Evolutionary conservation across 1,140 invertebrate genomes (phyloP), one percentile per base, ranked within the genome.

Genomic region (Drosophila littoralis): DNA sequence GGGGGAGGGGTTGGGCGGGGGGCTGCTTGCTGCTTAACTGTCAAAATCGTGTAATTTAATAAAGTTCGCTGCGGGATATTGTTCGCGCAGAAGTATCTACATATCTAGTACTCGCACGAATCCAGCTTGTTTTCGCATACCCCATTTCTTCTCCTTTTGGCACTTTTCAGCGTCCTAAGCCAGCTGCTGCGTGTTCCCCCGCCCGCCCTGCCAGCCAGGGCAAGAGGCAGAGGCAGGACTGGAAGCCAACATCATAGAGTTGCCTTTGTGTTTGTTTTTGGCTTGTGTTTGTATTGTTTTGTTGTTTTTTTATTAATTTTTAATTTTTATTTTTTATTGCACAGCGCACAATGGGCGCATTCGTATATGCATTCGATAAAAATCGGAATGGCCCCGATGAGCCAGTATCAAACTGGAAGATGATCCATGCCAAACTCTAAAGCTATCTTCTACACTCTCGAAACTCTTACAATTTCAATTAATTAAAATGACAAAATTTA

Each of bases 41-140:
- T 91, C 83, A 91, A 91, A 91, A 91, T 88, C 76, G 81, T 89
- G 90, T 91, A 91, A 91, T 91, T 91, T 91, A 91, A 91, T 91
- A 91, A 91, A 91, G 90, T 91, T 91, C 89, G 77, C 89, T 75
- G 90, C 90, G 84, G 89, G 89, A 91, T 91, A 91, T 90, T 91
- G 79, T 91, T 81, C 72, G 77, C 74, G 65, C 68, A 77, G 83
- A 76, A 67, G 65, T 64, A 77, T 65, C 76, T 77, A 57, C 69
- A 60, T 46, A 68, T 46, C 70, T 22, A 59, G 22, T 66, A 66
- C 57, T 69, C 55, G 13, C 6, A 17, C 46, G 32, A 8, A n/a
- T 52, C 54, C 45, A 42, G 51, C 22, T 64, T 43, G 46, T 12
- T 17, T 52, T 15, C n/a, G 17, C 22, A 40, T 65, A 46, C 32